phyloP scores from a whole-genome alignment of 2,113 vertebrate species.

The Gyps fulvus region DNA sequence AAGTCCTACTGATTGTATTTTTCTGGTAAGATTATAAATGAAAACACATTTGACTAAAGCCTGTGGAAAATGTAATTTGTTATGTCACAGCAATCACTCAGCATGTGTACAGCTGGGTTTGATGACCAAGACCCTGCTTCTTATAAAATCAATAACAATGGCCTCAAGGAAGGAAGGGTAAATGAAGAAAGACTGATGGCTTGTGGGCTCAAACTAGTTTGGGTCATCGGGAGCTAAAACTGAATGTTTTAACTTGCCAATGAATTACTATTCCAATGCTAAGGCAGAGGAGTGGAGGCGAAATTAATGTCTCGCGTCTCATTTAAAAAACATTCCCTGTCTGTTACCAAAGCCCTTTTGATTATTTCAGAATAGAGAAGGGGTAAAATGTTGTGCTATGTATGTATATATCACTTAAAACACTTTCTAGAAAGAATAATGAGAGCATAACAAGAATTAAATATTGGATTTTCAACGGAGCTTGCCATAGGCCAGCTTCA shows the following conservation, averaged over 20 bases:
- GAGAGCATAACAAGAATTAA: not conserved
- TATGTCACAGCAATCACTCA: conserved; percentile 18
- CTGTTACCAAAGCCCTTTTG: not conserved
- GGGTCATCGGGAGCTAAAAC: not conserved
- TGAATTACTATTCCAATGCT: not conserved
- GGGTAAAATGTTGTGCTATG: not conserved
- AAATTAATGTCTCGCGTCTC: not conserved
- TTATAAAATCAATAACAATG: not conserved
- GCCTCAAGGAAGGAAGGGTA: not conserved
- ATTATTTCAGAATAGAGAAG: not conserved
- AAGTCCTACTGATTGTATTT: not conserved
- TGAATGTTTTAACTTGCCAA: not conserved
- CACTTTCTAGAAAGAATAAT: not conserved
- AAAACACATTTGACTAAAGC: conserved; percentile 29
- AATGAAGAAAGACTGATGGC: not conserved
- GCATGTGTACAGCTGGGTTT: not conserved
- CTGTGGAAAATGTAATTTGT: conserved; percentile 15
- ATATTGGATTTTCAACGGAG: not conserved
- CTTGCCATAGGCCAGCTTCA: not conserved
- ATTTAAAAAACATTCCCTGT: not conserved
- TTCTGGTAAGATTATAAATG: not conserved
- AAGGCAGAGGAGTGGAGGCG: not conserved
- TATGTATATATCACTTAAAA: not conserved
- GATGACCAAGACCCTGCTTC: not conserved
- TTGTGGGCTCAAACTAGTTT: not conserved